These are phyloP conservation scores for Sinodicranocentrus sp. DNA, from an alignment of 2,888 invertebrate species.

Conservation along the genomic window DNA sequence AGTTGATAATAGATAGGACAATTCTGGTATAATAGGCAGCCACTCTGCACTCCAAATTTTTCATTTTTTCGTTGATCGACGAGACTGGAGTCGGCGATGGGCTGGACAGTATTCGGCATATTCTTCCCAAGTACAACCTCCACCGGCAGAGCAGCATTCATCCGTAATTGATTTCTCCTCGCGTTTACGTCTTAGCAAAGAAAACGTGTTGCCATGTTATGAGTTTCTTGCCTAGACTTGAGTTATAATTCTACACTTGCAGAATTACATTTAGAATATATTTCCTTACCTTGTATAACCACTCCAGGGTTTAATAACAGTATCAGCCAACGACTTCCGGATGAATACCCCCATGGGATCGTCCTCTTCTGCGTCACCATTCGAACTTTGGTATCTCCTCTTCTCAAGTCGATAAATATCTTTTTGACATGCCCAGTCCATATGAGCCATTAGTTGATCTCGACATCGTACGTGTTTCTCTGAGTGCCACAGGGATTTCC, in stretches of 20 bases:
- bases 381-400: conserved; percentile 44
- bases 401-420: conserved; percentile 81
- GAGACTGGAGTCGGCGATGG: conserved; percentile 78
- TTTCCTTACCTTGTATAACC: conserved; percentile 72
- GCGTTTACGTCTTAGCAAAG: conserved; percentile 71
- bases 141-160: conserved; percentile 81
- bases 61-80: conserved; percentile 28
- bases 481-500: conserved; percentile 82
- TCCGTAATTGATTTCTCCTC: conserved; percentile 80
- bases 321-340: conserved; percentile 71
- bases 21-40: no score
- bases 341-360: conserved; percentile 72
- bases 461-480: conserved; percentile 82
- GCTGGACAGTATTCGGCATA: conserved; percentile 84
- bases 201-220: no score
- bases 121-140: conserved; percentile 83
- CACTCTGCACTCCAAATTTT: no score
- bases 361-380: neutral
- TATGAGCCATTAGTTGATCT: conserved; percentile 81
- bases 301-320: conserved; percentile 76
- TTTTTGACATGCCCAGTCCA: conserved; percentile 83
- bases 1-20: no score
- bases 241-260: no score
- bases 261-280: neutral
- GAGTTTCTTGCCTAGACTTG: no score